phyloP scores from a whole-genome alignment of 2,113 vertebrate species.

The Pomatorhinus ruficollis region DNA sequence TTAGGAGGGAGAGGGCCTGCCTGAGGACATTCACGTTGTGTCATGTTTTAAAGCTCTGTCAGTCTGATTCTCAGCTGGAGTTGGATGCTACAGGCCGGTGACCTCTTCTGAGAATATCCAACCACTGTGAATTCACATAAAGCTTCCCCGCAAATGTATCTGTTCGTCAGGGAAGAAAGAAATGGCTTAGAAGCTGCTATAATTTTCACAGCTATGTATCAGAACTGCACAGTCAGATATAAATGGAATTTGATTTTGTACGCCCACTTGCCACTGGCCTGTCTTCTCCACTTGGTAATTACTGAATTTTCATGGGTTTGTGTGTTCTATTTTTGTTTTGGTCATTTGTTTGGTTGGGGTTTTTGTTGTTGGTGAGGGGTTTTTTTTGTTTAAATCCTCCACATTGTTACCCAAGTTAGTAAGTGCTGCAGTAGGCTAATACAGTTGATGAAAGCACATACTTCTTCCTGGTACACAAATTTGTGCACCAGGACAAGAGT shows the following conservation, averaged over 20 bases:
- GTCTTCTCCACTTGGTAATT: neutral
- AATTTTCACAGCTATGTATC: neutral
- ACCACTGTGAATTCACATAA: neutral
- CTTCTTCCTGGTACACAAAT: neutral
- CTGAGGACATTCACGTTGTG: neutral
- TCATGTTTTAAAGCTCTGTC: neutral
- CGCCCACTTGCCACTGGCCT: neutral
- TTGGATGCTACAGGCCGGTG: neutral
- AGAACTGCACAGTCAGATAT: neutral
- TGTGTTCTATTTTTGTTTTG: neutral
- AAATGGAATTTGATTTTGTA: neutral
- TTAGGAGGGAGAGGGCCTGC: neutral
- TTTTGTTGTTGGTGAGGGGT: neutral
- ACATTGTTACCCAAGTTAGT: neutral
- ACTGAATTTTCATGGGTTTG: neutral
- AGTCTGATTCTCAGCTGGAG: neutral
- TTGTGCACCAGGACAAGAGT: neutral
- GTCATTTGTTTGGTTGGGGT: neutral
- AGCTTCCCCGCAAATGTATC: neutral
- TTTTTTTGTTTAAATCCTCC: neutral
- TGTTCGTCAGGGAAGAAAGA: neutral
- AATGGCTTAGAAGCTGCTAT: neutral
- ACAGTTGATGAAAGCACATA: neutral
- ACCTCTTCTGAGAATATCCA: neutral
- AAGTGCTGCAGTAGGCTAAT: neutral